phyloP scores from a whole-genome alignment of 1,140 invertebrate genomes.

The Neelides sp. region DNA sequence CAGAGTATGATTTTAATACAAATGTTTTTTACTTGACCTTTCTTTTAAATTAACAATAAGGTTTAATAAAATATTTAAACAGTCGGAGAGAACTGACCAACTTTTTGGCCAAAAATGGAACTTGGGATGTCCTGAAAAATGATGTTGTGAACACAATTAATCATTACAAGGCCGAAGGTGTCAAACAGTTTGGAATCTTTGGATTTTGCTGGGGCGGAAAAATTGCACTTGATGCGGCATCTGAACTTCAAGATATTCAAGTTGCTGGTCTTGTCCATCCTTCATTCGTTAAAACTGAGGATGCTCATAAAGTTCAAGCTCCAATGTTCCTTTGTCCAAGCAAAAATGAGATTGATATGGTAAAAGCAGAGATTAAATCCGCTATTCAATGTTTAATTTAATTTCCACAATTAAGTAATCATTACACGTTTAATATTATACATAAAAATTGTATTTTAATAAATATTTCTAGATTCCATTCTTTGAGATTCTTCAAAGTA shows the following conservation, averaged over 20 bases:
- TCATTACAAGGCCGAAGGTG: conserved; percentile 1
- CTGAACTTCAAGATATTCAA: conserved; percentile 2
- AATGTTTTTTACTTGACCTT: too few species aligned
- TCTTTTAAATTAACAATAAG: too few species aligned
- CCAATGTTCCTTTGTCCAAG: neutral
- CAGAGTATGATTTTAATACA: too few species aligned
- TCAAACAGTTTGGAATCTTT: conserved; percentile 2
- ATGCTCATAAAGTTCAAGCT: neutral
- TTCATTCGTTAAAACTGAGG: neutral
- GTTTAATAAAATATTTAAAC: too few species aligned
- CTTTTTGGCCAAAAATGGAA: too few species aligned
- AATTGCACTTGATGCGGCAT: neutral
- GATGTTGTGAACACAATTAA: neutral
- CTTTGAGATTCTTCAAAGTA: conserved; percentile 3
- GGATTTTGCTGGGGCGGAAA: conserved; percentile 11
- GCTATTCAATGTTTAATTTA: too few species aligned
- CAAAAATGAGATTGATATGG: conserved; percentile 3
- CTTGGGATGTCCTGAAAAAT: too few species aligned
- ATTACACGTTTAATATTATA: neutral
- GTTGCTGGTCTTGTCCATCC: conserved; percentile 1
- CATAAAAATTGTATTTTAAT: neutral
- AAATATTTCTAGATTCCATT: neutral
- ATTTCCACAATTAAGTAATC: neutral
- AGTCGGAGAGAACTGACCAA: too few species aligned
- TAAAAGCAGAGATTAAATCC: neutral